Evolutionary conservation across 2,888 invertebrate genomes (phyloP), one percentile per base, ranked within the genome.

Genomic region (Drosophila quinaria): DNA sequence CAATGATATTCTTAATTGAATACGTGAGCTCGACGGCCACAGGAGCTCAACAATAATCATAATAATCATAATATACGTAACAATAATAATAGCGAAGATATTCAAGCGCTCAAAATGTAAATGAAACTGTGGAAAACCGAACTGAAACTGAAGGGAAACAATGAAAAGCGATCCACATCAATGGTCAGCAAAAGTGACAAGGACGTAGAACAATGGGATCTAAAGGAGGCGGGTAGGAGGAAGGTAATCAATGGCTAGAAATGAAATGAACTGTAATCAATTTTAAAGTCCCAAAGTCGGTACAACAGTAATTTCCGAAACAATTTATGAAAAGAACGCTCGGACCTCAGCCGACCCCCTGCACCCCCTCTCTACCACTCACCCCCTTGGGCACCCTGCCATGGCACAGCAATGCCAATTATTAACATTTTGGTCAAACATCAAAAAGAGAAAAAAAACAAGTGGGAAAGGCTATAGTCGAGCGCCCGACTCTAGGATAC

Each of bases 201-300:
- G 25, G 44, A 37, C 29, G 17, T 5, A 1, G 4, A n/a, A 17
- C 6, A n/a, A 19, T 11, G 15, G 15, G 35, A 29, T 8, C 8
- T 6, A 2, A 2, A 10, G 2, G 17, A 25, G 8, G 15, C 1
- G 33, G 25, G 42, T 4, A 25, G 11, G 42, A 64, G 59, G 62
- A 69, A 69, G 25, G 25, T 25, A 25, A 25, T 5, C 69, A 76
- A 74, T 69, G 68, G 66, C 70, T 61, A 17, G 64, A 79, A 81
- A 79, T 85, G 86, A 86, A 85, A 85, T 87, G 85, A 85, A 78
- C 88, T 80, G 88, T 87, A 87, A 87, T 85, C 85, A 85, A 85
- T 85, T 81, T 65, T 64, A 71, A 68, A 70, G 75, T 54, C 72
- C 41, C 39, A 54, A 54, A 58, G 68, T 55, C 70, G 63, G 39